Evolutionary conservation across 2,797 vertebrate species (phyloP).

Genomic region (Micromesistius poutassou): DNA sequence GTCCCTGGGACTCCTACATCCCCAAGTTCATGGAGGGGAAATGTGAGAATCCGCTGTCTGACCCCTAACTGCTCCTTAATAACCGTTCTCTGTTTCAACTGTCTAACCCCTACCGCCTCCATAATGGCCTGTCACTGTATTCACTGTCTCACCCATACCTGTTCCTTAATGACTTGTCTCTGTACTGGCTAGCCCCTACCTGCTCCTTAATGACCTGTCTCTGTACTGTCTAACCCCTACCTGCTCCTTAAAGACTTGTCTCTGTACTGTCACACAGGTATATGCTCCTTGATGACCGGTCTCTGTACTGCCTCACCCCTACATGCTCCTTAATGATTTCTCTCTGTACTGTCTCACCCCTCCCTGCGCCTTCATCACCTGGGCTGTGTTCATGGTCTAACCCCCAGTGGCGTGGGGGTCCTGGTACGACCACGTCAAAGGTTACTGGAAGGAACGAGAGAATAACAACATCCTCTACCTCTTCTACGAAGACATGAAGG

Average conservation of each 20-base stretch:
- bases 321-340: too few species aligned
- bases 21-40: slow-evolving; percentile 80
- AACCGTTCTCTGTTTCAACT: too few species aligned
- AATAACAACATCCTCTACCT: slow-evolving; percentile 77
- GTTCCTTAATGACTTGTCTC: not conserved
- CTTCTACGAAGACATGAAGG: slow-evolving; percentile 84
- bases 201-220: slow-evolving; percentile 21
- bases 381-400: slow-evolving; percentile 10
- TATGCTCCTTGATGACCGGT: not conserved
- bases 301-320: not conserved
- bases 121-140: not conserved
- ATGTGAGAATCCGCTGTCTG: slow-evolving; percentile 60
- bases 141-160: not conserved
- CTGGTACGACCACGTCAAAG: slow-evolving; percentile 85
- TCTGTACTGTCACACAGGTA: not conserved
- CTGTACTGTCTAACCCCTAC: not conserved
- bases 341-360: too few species aligned
- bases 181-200: not conserved
- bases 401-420: slow-evolving; percentile 81
- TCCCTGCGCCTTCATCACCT: not conserved
- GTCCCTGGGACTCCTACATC: slow-evolving; percentile 81
- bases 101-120: not conserved
- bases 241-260: not conserved
- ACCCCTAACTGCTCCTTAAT: not conserved
- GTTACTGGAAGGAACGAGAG: slow-evolving; percentile 77